phyloP scores from a whole-genome alignment of 2,797 vertebrate species.

The Pseudochirops cupreus region DNA sequence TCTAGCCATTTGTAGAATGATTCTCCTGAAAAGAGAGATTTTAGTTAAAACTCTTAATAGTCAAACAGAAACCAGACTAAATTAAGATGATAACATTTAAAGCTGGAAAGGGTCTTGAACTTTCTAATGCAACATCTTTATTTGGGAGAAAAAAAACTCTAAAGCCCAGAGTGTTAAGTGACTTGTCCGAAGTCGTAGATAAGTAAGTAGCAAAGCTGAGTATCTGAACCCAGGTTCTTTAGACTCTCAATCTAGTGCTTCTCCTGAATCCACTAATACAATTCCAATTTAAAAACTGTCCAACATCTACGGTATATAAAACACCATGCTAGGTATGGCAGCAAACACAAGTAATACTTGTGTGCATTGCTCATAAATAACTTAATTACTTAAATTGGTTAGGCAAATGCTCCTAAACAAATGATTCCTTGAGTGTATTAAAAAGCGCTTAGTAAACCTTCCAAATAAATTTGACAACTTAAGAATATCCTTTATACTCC shows the following conservation, averaged over 20 bases:
- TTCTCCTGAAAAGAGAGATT: slow-evolving; percentile 88
- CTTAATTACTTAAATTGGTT: slow-evolving; percentile 11
- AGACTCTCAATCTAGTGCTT: not conserved
- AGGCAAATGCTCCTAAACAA: slow-evolving; percentile 28
- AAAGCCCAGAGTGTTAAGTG: not conserved
- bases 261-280: not conserved
- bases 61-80: slow-evolving; percentile 51
- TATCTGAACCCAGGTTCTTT: not conserved
- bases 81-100: slow-evolving; percentile 27
- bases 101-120: slow-evolving; percentile 14
- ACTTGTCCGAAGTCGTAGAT: not conserved
- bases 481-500: not conserved
- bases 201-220: not conserved
- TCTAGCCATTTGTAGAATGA: slow-evolving; percentile 97
- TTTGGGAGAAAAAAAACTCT: not conserved
- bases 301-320: not conserved
- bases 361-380: slow-evolving; percentile 21
- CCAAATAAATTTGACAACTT: not conserved
- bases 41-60: slow-evolving; percentile 67
- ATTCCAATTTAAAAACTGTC: not conserved
- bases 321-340: not conserved
- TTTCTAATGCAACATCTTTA: not conserved
- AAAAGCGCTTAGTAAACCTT: not conserved
- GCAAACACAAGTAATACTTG: not conserved
- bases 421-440: not conserved